Evolutionary conservation across 1,140 invertebrate genomes (phyloP).

Genomic region (Agrilus planipennis): DNA sequence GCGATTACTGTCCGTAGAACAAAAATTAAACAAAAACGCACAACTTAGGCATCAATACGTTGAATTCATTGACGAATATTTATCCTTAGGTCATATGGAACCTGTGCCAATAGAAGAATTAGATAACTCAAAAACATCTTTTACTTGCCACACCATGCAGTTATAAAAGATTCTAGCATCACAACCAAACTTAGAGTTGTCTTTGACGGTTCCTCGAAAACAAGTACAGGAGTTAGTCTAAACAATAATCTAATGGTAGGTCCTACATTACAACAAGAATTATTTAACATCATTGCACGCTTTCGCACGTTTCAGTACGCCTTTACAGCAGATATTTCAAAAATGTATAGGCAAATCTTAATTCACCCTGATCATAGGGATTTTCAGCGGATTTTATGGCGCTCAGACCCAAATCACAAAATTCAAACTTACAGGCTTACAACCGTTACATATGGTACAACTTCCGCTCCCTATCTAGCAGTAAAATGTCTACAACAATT

Average conservation of each 20-base stretch:
- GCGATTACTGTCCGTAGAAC: conserved; percentile 18
- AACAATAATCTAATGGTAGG: conserved; percentile 16
- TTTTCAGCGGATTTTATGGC: too few species aligned
- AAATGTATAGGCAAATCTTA: too few species aligned
- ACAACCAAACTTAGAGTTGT: conserved; percentile 24
- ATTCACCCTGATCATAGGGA: too few species aligned
- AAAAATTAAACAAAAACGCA: conserved; percentile 11
- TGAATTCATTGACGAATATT: conserved; percentile 28
- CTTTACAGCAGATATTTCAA: too few species aligned
- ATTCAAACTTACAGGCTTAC: too few species aligned
- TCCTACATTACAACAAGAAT: conserved; percentile 9
- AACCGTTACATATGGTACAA: too few species aligned
- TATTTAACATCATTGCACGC: too few species aligned
- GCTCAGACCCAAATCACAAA: too few species aligned
- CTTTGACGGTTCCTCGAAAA: conserved; percentile 23
- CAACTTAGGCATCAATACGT: conserved; percentile 15
- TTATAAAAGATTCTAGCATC: conserved; percentile 16
- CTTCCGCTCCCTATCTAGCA: too few species aligned
- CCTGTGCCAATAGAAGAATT: not conserved
- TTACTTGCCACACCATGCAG: conserved; percentile 29
- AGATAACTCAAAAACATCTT: conserved; percentile 9
- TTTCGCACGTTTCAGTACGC: too few species aligned
- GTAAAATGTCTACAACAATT: too few species aligned
- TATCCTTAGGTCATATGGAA: conserved; percentile 25
- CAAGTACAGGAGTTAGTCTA: conserved; percentile 13